Evolutionary conservation across 2,113 vertebrate species (phyloP), one percentile per base, ranked within the genome.

Genomic region (Ophthalmotilapia sp.): DNA sequence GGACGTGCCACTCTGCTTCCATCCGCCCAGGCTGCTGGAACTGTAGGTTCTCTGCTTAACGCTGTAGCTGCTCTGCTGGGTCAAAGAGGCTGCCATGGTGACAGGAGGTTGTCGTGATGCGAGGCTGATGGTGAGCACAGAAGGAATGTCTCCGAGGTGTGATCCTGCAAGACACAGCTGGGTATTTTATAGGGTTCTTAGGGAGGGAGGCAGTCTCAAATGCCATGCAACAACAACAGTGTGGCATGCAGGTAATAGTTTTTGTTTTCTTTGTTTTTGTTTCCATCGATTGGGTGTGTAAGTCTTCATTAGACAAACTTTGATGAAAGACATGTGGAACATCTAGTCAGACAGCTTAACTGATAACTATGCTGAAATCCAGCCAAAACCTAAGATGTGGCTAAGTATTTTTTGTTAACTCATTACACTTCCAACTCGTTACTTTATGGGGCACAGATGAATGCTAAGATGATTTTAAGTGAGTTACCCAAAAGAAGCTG

Each of bases 171-270:
- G 31, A 17, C 13, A 36, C 70, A 9, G 29, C 13, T 4, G 1
- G 21, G 7, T 45, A 77, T 49, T 89, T 89, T 94, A 91, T 92
- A 94, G 12, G 36, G 9, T 10, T 31, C n/a, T 12, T 40, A 23
- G n/a, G 17, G 36, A 56, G 3, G 33, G 15, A 9, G 11, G 6
- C 6, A 21, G 79, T 3, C 17, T 36, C 81, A 13, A 26, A 55
- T n/a, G 5, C 10, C 8, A 9, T 17, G 8, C 13, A 73, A n/a
- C 15, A 87, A 17, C 38, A 23, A 21, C 38, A 9, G 13, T 4
- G 13, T 38, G 83, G 82, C 3, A 90, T 90, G 89, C 79, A 6
- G 53, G 77, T 81, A 49, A 89, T 82, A 4, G 31, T 86, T 75
- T 47, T 75, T 75, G 40, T 47, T 75, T 3, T 29, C 8, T 73